These are phyloP conservation scores for Neosilurus mollespiculum DNA, from an alignment of 2,797 vertebrate genomes.

Conservation along the genomic window DNA sequence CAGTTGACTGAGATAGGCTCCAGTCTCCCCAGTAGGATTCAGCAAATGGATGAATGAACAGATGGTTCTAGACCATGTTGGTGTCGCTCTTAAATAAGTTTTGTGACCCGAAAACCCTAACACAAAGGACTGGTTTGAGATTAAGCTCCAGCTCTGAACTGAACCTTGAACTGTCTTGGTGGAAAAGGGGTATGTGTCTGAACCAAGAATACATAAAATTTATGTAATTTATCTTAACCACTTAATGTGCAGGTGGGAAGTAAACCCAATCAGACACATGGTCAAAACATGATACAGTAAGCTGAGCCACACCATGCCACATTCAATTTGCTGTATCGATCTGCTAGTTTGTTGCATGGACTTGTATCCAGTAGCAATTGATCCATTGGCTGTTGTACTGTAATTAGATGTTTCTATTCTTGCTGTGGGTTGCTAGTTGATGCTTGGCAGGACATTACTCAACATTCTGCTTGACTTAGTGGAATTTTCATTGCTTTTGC, in stretches of 20 bases:
- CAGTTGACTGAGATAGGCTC: no score
- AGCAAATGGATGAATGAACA: no score
- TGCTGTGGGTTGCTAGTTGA: neutral
- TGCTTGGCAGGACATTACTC: neutral
- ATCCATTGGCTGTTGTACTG: neutral
- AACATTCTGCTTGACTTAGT: neutral
- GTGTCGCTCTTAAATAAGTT: no score
- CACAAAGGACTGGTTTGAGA: no score
- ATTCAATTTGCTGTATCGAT: neutral
- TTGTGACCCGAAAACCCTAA: no score
- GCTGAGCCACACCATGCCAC: neutral
- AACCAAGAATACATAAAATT: no score
- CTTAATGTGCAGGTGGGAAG: neutral
- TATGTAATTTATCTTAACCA: neutral
- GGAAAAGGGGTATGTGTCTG: no score
- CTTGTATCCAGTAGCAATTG: neutral
- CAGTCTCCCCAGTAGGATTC: no score
- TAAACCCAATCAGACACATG: neutral
- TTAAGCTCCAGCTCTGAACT: no score
- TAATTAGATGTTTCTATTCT: neutral
- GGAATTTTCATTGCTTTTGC: slow-evolving; percentile 5
- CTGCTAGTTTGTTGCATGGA: neutral
- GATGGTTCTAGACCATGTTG: no score
- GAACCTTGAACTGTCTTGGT: no score
- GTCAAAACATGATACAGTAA: neutral